phyloP scores from a whole-genome alignment of 2,888 invertebrate genomes.

The Diplolepis rosae region DNA sequence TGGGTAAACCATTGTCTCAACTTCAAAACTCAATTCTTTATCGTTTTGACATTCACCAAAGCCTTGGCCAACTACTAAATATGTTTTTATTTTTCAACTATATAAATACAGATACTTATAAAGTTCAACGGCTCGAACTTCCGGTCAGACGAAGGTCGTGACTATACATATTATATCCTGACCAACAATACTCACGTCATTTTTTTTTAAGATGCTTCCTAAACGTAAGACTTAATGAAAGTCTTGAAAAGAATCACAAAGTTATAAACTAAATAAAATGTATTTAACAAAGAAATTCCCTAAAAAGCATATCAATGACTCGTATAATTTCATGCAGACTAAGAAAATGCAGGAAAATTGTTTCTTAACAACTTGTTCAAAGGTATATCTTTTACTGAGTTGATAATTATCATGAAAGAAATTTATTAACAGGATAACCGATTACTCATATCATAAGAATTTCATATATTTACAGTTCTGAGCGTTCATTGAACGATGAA shows the following conservation, averaged over 20 bases:
- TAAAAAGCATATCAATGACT: background rate
- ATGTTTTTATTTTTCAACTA: background rate
- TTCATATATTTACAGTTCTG: no score
- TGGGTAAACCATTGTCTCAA: conserved; percentile 7
- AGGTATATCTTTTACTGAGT: no score
- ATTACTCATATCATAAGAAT: no score
- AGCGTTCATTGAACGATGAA: no score
- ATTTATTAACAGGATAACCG: no score
- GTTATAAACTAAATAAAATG: background rate
- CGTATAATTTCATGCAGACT: background rate
- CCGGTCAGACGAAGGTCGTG: conserved; percentile 17
- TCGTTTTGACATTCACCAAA: conserved; percentile 5
- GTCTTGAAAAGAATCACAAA: background rate
- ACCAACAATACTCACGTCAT: background rate
- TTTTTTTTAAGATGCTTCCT: background rate
- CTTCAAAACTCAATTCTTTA: conserved; percentile 1
- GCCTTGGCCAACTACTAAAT: background rate
- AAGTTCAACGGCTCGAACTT: conserved; percentile 28
- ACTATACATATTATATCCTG: background rate
- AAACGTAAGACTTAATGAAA: background rate
- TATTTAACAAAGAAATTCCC: background rate
- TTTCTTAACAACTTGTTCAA: background rate
- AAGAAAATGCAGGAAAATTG: background rate
- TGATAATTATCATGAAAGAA: no score
- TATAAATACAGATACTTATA: conserved; percentile 11